Conservation (phyloP, 2,113 vertebrate genomes). For the Alouatta palliata region DNA sequence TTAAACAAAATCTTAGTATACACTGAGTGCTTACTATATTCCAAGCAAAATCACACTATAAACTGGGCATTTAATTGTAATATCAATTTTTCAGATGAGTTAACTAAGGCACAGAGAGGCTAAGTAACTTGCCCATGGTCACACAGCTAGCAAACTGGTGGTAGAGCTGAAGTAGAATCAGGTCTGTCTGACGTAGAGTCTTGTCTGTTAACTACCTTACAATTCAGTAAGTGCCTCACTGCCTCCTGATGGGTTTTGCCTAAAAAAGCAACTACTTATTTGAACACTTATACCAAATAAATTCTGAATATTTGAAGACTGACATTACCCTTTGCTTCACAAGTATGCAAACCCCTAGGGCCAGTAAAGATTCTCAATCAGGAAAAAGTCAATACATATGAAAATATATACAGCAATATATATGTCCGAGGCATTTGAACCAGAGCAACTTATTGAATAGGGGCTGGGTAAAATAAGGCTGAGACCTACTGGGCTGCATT, state of each 20-base stretch:
- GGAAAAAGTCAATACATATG: background rate
- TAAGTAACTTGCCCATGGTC: background rate
- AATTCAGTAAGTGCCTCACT: background rate
- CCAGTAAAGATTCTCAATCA: background rate
- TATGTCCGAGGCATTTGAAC: too few species aligned
- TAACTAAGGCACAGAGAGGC: background rate
- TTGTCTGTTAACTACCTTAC: background rate
- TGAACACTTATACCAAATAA: background rate
- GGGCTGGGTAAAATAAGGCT: too few species aligned
- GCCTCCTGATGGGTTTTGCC: background rate
- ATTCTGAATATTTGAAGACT: slow-evolving; percentile 2
- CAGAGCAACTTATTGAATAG: too few species aligned
- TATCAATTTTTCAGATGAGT: background rate
- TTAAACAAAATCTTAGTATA: background rate
- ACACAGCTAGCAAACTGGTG: background rate
- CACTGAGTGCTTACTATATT: background rate
- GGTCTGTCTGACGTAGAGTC: background rate
- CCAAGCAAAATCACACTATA: background rate
- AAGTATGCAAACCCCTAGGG: background rate
- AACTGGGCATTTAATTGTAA: slow-evolving; percentile 1
- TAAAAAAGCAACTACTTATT: background rate
- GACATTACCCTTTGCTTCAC: background rate
- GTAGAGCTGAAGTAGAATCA: background rate
- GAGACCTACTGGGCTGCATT: too few species aligned
- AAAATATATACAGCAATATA: too few species aligned